Conservation (phyloP, 2,797 vertebrate species). For the Sebastes iracundus region DNA sequence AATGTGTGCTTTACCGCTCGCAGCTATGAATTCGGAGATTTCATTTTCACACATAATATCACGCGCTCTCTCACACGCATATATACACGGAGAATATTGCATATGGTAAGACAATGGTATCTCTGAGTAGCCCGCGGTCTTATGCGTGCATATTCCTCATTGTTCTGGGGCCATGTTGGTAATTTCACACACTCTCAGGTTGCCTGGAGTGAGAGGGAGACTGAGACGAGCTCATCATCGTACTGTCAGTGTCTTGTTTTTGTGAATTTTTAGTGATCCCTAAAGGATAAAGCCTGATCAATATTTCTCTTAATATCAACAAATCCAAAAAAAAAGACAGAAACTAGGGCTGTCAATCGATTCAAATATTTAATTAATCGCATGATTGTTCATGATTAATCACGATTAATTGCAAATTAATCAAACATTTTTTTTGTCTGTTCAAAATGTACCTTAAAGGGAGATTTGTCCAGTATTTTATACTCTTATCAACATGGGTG, state of each 20-base stretch:
- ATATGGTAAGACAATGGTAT: constrained; percentile 32
- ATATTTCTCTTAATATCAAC: neutral
- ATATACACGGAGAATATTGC: constrained; percentile 15
- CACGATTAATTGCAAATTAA: no score
- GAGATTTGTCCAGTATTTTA: no score
- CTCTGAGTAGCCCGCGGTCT: constrained; percentile 35
- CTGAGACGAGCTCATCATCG: neutral
- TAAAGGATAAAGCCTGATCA: neutral
- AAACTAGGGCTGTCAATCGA: no score
- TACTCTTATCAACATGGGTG: no score
- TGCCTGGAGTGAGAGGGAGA: constrained; percentile 26
- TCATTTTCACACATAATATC: constrained; percentile 40
- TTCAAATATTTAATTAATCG: no score
- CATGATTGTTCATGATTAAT: no score
- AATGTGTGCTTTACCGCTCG: constrained; percentile 50
- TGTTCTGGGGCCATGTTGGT: constrained; percentile 40
- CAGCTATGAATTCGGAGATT: constrained; percentile 51
- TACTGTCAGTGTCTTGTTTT: constrained; percentile 1
- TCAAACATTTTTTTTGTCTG: no score
- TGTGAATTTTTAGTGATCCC: neutral
- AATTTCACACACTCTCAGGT: constrained; percentile 58
- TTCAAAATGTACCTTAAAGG: no score
- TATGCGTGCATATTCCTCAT: constrained; percentile 11
- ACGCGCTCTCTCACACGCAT: neutral
- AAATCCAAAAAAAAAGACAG: neutral